A percentile compares a stretch with the other conserved stretches of the same genome.
These are phyloP conservation scores for Stenoptilia bipunctidactyla DNA, from an alignment of 2,888 invertebrate species.

Conservation along the genomic window DNA sequence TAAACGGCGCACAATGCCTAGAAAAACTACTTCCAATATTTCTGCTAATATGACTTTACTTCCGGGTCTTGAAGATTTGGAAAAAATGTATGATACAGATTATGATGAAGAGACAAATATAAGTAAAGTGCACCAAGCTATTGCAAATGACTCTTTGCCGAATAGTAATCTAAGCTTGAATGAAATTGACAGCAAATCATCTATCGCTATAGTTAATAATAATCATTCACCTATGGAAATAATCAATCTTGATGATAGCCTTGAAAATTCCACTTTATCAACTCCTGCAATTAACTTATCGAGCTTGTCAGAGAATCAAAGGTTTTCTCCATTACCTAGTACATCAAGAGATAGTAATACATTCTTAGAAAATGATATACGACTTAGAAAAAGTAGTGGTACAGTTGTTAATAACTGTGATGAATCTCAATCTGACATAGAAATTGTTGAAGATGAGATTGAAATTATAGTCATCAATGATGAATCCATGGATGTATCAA, in stretches of 20 bases:
- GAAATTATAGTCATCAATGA: background rate
- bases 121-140: too few species aligned
- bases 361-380: constrained; percentile 29
- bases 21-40: constrained; percentile 1
- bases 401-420: constrained; percentile 7
- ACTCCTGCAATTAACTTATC: too few species aligned
- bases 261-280: too few species aligned
- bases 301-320: background rate
- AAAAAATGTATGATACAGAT: constrained; percentile 28
- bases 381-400: constrained; percentile 24
- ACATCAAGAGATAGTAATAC: constrained; percentile 31
- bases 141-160: too few species aligned
- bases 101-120: constrained; percentile 12
- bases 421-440: background rate
- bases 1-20: background rate
- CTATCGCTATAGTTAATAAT: too few species aligned
- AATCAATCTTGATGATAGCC: too few species aligned
- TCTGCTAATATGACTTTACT: constrained; percentile 25
- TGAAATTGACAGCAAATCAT: too few species aligned
- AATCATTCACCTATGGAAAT: too few species aligned
- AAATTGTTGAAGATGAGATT: background rate
- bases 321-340: constrained; percentile 35
- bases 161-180: too few species aligned
- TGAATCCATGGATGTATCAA: background rate
- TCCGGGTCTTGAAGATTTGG: constrained; percentile 28